Evolutionary conservation across 1,140 invertebrate genomes (phyloP), one percentile per base, ranked within the genome.

Genomic region (Dufourea novaeangliae): DNA sequence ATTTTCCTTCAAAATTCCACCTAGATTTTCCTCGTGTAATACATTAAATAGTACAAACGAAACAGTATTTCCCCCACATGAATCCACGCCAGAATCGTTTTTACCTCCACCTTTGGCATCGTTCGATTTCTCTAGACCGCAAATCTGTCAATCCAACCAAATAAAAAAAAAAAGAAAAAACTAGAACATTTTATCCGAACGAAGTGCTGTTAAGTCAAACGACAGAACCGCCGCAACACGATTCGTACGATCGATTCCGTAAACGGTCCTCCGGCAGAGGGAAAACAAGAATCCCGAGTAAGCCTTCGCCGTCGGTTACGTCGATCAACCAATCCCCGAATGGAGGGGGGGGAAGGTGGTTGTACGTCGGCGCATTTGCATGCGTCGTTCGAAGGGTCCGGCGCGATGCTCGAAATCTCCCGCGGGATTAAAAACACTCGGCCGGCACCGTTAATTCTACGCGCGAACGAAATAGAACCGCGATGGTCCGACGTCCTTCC

Each of bases 391-490:
- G 56, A 34, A 14, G 17, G 4, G 11, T 17, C 10, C 14, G 17
- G 5, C 0, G n/a, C 5, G 39, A 2, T n/a, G 41, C 7, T 52
- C 22, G 50, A 56, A 64, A 66, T 54, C 44, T 74, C 37, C 52
- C 2, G 25, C 22, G 44, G 80, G 82, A 83, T 83, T 83, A 83
- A 83, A 83, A 83, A 83, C 74, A 61, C 29, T 69, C 41, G 32
- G 50, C 59, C 64, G 39, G 44, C 8, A 17, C 4, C 62, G 79
- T 83, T 82, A 80, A 80, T 83, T 78, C 81, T 73, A 61, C 71
- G 67, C 78, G 78, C 52, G 66, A 82, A 77, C 54, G 66, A 61
- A 67, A 68, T 59, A 68, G 72, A 59, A 44, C 71, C 61, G 61
- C 71, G 75, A n/a, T n/a, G 6, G 46, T 4, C 0, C 46, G 46